These are phyloP conservation scores for Protobothrops mucrosquamatus DNA, from an alignment of 2,113 vertebrate species.

Conservation along the genomic window DNA sequence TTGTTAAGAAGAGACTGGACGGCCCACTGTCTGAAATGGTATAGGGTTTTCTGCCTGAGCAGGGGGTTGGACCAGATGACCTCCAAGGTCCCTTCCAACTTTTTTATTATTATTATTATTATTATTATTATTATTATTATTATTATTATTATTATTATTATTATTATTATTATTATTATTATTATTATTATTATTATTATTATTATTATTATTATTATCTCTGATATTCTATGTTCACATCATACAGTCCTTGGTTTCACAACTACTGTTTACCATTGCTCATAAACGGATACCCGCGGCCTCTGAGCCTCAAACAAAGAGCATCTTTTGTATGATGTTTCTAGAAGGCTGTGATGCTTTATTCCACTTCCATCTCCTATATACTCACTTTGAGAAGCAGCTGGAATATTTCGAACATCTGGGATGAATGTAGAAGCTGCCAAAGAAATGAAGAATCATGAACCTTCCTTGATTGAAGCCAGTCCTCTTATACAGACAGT, in stretches of 20 bases:
- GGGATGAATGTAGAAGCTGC: slow-evolving; percentile 47
- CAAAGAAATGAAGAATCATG: slow-evolving; percentile 59
- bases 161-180: no score
- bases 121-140: no score
- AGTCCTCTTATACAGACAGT: slow-evolving; percentile 51
- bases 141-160: no score
- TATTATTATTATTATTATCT: no score
- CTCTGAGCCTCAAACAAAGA: slow-evolving; percentile 36
- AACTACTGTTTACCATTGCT: slow-evolving; percentile 13
- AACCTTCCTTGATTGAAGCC: slow-evolving; percentile 58
- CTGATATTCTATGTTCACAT: background rate
- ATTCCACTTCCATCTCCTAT: background rate
- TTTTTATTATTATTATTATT: no score
- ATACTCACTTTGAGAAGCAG: slow-evolving; percentile 35
- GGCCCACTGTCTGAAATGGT: no score
- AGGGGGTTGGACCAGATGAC: no score
- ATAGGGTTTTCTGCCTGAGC: no score
- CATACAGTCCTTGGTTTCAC: background rate
- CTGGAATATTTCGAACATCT: slow-evolving; percentile 57
- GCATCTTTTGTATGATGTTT: slow-evolving; percentile 49
- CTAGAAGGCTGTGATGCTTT: slow-evolving; percentile 26
- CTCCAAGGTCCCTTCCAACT: no score
- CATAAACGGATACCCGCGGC: slow-evolving; percentile 26
- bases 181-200: no score
- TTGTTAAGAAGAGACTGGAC: no score